A percentile compares a stretch with the other conserved stretches of the same genome.
Conservation (phyloP, 1,140 invertebrate species). For the Homalodisca vitripennis region DNA sequence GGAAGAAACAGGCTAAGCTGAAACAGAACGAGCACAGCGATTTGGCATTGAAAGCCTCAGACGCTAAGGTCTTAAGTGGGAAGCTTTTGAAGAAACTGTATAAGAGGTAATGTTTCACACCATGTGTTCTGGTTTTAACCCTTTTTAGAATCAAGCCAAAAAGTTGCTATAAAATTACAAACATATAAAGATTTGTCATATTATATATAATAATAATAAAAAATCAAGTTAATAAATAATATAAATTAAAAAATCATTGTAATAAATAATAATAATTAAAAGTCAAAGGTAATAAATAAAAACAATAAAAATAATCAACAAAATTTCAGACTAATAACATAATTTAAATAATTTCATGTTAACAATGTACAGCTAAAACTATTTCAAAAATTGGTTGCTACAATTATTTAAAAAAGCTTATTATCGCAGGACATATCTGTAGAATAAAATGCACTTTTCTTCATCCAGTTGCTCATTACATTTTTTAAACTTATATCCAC, state of each 20-base stretch:
- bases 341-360: too few relatives aligned
- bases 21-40: conserved; percentile 66
- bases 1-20: conserved; percentile 60
- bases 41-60: conserved; percentile 62
- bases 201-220: neutral
- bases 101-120: conserved; percentile 48
- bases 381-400: too few relatives aligned
- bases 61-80: conserved; percentile 53
- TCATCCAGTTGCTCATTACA: too few relatives aligned
- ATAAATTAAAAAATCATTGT: neutral
- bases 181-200: neutral
- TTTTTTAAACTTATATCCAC: too few relatives aligned
- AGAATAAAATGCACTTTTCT: too few relatives aligned
- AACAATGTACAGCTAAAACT: too few relatives aligned
- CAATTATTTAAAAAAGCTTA: too few relatives aligned
- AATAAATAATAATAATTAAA: neutral
- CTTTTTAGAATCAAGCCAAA: neutral
- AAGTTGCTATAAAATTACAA: neutral
- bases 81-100: conserved; percentile 63
- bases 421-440: too few relatives aligned
- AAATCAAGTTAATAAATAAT: neutral
- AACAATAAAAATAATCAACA: neutral
- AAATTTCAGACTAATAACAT: neutral
- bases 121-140: neutral
- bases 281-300: neutral